These are phyloP conservation scores for Oryzias curvinotus DNA, from an alignment of 2,113 vertebrate species.

Conservation along the genomic window DNA sequence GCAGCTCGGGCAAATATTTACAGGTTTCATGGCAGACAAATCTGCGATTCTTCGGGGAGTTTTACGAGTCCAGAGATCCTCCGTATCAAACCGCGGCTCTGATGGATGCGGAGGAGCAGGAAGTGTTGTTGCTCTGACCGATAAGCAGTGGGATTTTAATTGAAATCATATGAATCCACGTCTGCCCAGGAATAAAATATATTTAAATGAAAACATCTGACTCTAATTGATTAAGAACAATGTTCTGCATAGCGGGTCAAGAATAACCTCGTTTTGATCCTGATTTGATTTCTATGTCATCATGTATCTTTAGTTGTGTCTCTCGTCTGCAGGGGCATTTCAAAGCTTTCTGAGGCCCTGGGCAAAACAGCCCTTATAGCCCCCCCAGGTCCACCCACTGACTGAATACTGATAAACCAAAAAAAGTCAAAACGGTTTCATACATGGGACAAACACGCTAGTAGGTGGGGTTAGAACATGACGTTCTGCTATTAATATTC, in stretches of 20 bases:
- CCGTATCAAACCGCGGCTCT: constrained; percentile 51
- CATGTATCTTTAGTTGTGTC: constrained; percentile 20
- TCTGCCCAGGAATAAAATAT: constrained; percentile 65
- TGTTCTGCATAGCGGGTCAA: constrained; percentile 69
- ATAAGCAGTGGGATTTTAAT: constrained; percentile 77
- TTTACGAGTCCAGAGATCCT: constrained; percentile 41
- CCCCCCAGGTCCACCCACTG: too few relatives aligned
- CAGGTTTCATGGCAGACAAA: constrained; percentile 72
- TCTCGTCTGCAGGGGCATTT: constrained; percentile 4
- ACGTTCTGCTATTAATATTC: too few relatives aligned
- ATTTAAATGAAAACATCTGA: constrained; percentile 82
- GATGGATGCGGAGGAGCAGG: constrained; percentile 61
- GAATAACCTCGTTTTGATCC: constrained; percentile 67
- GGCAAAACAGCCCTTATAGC: too few relatives aligned
- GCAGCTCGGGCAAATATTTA: constrained; percentile 78
- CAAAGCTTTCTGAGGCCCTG: too few relatives aligned
- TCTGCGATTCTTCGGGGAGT: constrained; percentile 63
- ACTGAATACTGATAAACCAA: too few relatives aligned
- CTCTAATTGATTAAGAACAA: constrained; percentile 77
- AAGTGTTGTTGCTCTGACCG: constrained; percentile 72
- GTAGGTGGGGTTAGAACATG: too few relatives aligned
- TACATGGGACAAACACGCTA: too few relatives aligned
- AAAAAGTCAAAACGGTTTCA: too few relatives aligned
- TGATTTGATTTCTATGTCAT: constrained; percentile 55
- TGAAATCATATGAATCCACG: constrained; percentile 80